Percentiles rank a stretch among this genome's conserved stretches.
phyloP scores from a whole-genome alignment of 2,113 vertebrate genomes.

The Charina bottae region DNA sequence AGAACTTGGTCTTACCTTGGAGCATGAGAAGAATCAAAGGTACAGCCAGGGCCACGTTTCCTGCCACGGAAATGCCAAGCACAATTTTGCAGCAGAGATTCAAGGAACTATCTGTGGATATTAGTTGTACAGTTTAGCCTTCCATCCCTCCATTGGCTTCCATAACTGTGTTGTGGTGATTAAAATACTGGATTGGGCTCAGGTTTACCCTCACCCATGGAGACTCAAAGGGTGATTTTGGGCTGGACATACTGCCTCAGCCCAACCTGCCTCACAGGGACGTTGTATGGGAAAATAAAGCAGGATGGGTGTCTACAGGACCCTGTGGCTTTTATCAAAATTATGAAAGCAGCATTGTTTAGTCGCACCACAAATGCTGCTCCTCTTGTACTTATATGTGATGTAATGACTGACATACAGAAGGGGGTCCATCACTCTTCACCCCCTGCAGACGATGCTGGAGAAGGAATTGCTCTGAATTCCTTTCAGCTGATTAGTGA shows the following conservation, averaged over 20 bases:
- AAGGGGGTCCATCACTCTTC: background rate
- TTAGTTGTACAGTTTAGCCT: background rate
- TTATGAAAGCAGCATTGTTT: background rate
- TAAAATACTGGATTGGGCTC: background rate
- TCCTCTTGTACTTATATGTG: background rate
- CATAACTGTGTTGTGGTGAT: background rate
- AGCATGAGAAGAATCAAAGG: background rate
- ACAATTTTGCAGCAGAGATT: constrained; percentile 7
- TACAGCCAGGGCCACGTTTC: background rate
- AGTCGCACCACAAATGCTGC: background rate
- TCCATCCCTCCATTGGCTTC: background rate
- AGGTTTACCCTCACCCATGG: background rate
- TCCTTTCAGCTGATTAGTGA: background rate
- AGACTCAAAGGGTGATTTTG: background rate
- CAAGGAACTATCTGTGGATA: background rate
- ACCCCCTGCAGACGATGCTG: background rate
- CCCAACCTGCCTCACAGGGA: background rate
- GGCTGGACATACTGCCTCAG: background rate
- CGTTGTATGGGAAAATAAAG: background rate
- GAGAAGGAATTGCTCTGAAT: background rate
- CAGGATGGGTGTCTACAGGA: background rate
- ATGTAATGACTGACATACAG: background rate
- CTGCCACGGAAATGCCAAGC: background rate
- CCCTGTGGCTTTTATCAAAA: background rate
- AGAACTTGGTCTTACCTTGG: background rate